Evolutionary conservation across 2,888 invertebrate genomes (phyloP).

Genomic region (Vanessa cardui): DNA sequence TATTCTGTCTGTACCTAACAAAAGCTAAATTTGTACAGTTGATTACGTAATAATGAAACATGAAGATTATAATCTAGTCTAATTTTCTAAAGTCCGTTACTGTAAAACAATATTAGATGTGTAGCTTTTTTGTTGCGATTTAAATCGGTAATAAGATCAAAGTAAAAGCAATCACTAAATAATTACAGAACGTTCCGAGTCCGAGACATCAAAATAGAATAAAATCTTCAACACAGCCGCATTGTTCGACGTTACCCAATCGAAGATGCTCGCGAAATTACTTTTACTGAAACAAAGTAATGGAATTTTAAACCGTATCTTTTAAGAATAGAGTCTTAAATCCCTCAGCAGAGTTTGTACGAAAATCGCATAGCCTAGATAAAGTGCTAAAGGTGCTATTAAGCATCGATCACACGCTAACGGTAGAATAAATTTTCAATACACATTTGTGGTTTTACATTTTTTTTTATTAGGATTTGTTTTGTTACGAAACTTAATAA

Average conservation of each 20-base stretch:
- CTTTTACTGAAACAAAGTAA: constrained; percentile 37
- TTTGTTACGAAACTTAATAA: neutral
- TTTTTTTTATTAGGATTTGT: neutral
- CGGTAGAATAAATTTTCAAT: constrained; percentile 11
- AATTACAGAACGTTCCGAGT: constrained; percentile 27
- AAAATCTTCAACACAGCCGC: constrained; percentile 37
- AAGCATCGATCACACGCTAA: constrained; percentile 25
- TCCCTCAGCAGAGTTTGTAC: neutral
- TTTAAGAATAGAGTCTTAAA: constrained; percentile 2
- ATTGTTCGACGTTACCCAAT: constrained; percentile 45
- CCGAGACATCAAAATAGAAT: constrained; percentile 38
- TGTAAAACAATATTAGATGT: too few relatives aligned
- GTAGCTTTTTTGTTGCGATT: too few relatives aligned
- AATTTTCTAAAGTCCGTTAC: too few relatives aligned
- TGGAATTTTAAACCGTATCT: constrained; percentile 7
- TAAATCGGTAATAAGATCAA: too few relatives aligned
- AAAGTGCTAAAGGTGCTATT: constrained; percentile 31
- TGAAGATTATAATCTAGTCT: too few relatives aligned
- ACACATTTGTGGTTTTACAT: constrained; percentile 6
- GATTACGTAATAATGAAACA: too few relatives aligned
- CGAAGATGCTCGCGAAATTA: constrained; percentile 41
- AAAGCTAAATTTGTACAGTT: too few relatives aligned
- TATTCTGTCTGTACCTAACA: too few relatives aligned
- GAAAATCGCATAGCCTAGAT: constrained; percentile 23
- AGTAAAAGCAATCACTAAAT: constrained; percentile 23